A percentile compares a stretch with the other conserved stretches of the same genome.
Conservation (phyloP, 2,888 invertebrate genomes). For the Drosophila imparisetae region DNA sequence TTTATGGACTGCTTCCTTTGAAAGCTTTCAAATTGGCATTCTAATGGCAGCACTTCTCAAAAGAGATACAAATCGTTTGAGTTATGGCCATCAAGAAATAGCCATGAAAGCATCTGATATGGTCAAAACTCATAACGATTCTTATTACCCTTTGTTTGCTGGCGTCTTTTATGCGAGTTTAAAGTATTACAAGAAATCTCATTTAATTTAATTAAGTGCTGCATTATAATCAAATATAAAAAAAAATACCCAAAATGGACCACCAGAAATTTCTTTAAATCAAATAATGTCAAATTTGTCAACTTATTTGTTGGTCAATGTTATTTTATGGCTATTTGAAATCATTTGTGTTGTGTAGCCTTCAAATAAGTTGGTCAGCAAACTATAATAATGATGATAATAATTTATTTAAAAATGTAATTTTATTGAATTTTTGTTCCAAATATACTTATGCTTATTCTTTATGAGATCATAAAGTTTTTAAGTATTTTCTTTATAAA, state of each 20-base stretch:
- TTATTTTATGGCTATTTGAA: not conserved
- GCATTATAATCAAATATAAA: conserved; percentile 1
- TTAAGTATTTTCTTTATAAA: not conserved
- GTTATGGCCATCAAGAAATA: conserved; percentile 63
- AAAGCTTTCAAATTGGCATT: conserved; percentile 76
- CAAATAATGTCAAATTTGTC: not conserved
- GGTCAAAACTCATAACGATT: conserved; percentile 73
- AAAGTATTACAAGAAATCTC: conserved; percentile 50
- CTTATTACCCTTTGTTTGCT: conserved; percentile 38
- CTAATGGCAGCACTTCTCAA: conserved; percentile 79
- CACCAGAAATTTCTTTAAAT: not conserved
- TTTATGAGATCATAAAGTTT: not conserved
- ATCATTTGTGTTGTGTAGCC: not conserved
- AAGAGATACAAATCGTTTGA: conserved; percentile 77
- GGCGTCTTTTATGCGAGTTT: conserved; percentile 47
- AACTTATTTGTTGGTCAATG: not conserved
- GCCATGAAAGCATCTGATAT: conserved; percentile 63
- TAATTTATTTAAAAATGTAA: not conserved
- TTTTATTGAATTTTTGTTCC: not conserved
- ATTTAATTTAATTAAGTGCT: conserved; percentile 36
- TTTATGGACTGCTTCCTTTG: conserved; percentile 76
- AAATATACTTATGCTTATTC: not conserved
- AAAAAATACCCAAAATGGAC: not conserved
- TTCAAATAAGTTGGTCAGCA: not conserved
- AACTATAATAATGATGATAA: not conserved